A percentile compares a stretch with the other conserved stretches of the same genome.
Evolutionary conservation across 2,888 invertebrate species (phyloP).

Genomic region (Tenthredo livida): DNA sequence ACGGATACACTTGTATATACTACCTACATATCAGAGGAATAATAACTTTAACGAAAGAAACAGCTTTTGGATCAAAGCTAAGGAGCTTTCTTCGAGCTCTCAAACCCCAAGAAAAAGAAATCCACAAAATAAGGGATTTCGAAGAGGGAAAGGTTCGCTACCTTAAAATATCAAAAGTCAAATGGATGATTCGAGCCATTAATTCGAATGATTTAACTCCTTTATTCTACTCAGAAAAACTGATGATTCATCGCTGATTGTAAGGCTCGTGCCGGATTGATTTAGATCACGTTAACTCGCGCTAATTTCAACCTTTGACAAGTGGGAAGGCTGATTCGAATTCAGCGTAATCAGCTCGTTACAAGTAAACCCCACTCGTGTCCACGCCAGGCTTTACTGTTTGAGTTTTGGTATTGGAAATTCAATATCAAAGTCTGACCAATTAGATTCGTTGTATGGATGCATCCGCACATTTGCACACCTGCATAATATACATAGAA

Average conservation of each 20-base stretch:
- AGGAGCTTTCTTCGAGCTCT: neutral
- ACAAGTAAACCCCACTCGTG: conserved; percentile 27
- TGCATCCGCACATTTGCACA: neutral
- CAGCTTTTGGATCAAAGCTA: neutral
- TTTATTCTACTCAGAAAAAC: neutral
- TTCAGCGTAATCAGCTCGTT: conserved; percentile 13
- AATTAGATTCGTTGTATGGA: neutral
- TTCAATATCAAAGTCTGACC: neutral
- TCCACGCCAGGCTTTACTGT: neutral
- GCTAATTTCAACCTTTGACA: conserved; percentile 6
- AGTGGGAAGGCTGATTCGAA: conserved; percentile 16
- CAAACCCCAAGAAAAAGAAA: neutral
- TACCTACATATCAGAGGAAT: neutral
- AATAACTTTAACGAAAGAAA: conserved; percentile 11
- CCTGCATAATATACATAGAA: neutral
- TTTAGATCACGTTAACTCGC: neutral
- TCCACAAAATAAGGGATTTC: neutral
- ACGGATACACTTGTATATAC: neutral
- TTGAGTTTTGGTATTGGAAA: conserved; percentile 24
- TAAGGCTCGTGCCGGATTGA: neutral
- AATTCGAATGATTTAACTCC: neutral
- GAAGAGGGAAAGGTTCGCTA: neutral
- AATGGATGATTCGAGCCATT: neutral
- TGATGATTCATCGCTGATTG: neutral
- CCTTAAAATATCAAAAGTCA: neutral